A percentile compares a stretch with the other conserved stretches of the same genome.
These are phyloP conservation scores for Trochalopteron elliotii DNA, from an alignment of 2,113 vertebrate genomes.

Conservation along the genomic window DNA sequence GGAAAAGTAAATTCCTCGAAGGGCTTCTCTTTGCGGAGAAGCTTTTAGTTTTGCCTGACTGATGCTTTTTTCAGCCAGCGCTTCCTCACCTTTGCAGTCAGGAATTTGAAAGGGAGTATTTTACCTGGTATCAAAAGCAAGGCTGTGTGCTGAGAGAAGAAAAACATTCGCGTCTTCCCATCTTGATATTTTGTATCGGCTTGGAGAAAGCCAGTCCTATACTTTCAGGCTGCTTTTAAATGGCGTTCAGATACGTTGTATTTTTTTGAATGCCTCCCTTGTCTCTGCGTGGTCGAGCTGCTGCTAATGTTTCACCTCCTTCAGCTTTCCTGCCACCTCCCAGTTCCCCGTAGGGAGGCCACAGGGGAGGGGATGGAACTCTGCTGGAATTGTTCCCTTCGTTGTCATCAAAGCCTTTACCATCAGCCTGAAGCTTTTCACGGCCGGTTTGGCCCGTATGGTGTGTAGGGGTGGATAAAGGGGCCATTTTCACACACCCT, in stretches of 20 bases:
- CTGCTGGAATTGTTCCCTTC: neutral
- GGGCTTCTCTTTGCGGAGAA: neutral
- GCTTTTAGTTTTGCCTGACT: conserved; percentile 11
- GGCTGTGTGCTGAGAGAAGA: neutral
- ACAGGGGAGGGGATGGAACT: neutral
- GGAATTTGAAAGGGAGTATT: neutral
- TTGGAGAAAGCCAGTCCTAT: neutral
- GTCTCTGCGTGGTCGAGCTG: neutral
- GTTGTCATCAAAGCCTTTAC: neutral
- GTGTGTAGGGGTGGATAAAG: neutral
- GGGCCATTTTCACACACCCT: neutral
- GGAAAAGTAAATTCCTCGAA: conserved; percentile 30
- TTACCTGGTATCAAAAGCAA: neutral
- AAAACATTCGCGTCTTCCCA: neutral
- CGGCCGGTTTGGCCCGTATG: conserved; percentile 2
- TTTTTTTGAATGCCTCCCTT: neutral
- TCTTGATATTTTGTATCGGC: neutral
- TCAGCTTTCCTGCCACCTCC: neutral
- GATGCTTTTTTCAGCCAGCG: neutral
- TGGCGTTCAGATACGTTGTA: fast-evolving
- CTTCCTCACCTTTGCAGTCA: neutral
- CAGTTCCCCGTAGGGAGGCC: neutral
- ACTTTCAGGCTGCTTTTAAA: neutral
- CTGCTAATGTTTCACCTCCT: neutral
- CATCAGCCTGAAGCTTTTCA: neutral